Base-by-base conservation (phyloP, 2,888 invertebrate species). In the Mayetiola destructor region DNA sequence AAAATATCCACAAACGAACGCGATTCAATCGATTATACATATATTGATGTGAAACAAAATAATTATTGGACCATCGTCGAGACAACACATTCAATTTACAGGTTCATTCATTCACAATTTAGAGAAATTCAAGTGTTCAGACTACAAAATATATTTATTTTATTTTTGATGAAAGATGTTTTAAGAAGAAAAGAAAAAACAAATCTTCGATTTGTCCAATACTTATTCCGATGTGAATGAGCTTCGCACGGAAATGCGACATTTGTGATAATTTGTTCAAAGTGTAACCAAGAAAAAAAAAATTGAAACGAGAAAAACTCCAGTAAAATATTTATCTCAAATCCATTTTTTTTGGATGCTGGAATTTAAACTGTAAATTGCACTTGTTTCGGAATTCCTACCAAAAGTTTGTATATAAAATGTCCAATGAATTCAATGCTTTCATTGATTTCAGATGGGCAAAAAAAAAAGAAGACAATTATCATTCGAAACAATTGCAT, bases 181-280 rank as follows among this genome's bases (percentile, higher is more conserved):
- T 23, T 9, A 48, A 23, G 27, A 21, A 5, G 6, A 14, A 48
- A 48, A 48, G n/a, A n/a, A n/a, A 27, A 27, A 48, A 48, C 48
- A 48, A 27, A 23, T 48, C 48, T 14, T 27, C 3, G 3, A 27
- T 14, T 36, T 52, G 57, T 52, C 37, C 37, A 52, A 52, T 57
- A 37, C 52, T 57, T 57, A 36, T 57, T 21, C n/a, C n/a, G n/a
- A n/a, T n/a, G n/a, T n/a, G 4, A 37, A 37, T n/a, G 37, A 37
- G n/a, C 14, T 12, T 37, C n/a, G 4, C 9, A 12, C 23, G 42
- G 27, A n/a, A 48, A 48, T 27, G 48, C 48, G 48, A 23, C n/a
- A 48, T 48, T 48, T 48, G 48, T 48, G 48, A 48, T 48, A 48
- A 48, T 48, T 48, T 48, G 48, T 48, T 48, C 48, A 48, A 48